A percentile compares a stretch with the other conserved stretches of the same genome.
These are phyloP conservation scores for Phycodurus eques DNA, from an alignment of 2,113 vertebrate species.

Conservation along the genomic window DNA sequence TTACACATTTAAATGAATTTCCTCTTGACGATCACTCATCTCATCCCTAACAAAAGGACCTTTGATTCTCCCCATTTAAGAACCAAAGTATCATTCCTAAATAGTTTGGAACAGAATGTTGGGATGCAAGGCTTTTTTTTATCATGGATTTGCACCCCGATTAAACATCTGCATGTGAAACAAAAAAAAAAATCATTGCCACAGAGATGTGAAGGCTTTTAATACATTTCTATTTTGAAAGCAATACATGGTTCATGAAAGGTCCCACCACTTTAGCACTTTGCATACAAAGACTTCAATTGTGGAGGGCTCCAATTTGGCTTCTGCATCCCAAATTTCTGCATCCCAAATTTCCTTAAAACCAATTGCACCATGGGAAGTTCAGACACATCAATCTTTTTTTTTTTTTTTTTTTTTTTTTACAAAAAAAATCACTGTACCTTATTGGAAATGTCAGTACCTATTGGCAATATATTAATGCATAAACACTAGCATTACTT, in stretches of 20 bases:
- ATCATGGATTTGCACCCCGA: slow-evolving; percentile 17
- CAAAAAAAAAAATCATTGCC: slow-evolving; percentile 4
- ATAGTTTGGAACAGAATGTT: not conserved
- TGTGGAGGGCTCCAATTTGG: slow-evolving; percentile 20
- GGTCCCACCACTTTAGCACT: slow-evolving; percentile 5
- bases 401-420: slow-evolving; percentile 3
- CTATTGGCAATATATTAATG: slow-evolving; percentile 47
- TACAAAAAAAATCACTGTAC: not conserved
- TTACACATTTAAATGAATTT: slow-evolving; percentile 38
- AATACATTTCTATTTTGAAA: slow-evolving; percentile 19
- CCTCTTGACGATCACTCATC: slow-evolving; percentile 39
- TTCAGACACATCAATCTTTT: slow-evolving; percentile 49
- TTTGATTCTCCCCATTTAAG: slow-evolving; percentile 54
- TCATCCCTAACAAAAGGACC: slow-evolving; percentile 62
- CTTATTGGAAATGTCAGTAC: slow-evolving; percentile 41
- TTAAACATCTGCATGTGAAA: slow-evolving; percentile 18
- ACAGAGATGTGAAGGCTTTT: slow-evolving; percentile 19
- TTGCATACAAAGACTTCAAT: slow-evolving; percentile 6
- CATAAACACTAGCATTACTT: slow-evolving; percentile 7
- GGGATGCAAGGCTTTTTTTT: not conserved
- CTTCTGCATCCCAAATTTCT: slow-evolving; percentile 31
- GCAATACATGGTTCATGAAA: slow-evolving; percentile 10
- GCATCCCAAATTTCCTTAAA: slow-evolving; percentile 22
- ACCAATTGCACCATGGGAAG: slow-evolving; percentile 31
- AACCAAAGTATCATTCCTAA: slow-evolving; percentile 49